phyloP scores from a whole-genome alignment of 2,113 vertebrate genomes.

The Oncorhynchus mykiss region DNA sequence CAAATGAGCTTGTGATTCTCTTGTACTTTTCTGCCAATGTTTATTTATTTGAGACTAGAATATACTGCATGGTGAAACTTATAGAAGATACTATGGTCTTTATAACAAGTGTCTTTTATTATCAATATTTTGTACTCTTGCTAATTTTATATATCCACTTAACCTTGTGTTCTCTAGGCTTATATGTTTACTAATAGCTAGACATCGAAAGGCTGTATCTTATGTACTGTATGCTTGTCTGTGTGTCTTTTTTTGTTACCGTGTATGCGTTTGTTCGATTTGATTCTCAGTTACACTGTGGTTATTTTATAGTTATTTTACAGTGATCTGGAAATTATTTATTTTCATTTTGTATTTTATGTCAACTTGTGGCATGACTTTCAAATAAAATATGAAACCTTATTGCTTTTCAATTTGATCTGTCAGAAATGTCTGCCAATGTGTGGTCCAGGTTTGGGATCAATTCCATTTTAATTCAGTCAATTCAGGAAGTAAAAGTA shows the following conservation, averaged over 20 bases:
- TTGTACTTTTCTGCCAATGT: slow-evolving; percentile 72
- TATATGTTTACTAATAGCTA: slow-evolving; percentile 66
- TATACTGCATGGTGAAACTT: slow-evolving; percentile 75
- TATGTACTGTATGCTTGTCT: slow-evolving; percentile 61
- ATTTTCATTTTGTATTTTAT: slow-evolving; percentile 78
- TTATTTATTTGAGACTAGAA: slow-evolving; percentile 64
- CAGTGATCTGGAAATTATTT: slow-evolving; percentile 54
- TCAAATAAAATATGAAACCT: slow-evolving; percentile 75
- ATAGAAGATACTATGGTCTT: slow-evolving; percentile 70
- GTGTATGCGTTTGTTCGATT: slow-evolving; percentile 44
- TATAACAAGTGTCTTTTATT: slow-evolving; percentile 75
- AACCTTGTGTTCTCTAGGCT: slow-evolving; percentile 52
- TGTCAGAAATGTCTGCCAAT: background rate
- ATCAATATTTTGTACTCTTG: slow-evolving; percentile 78
- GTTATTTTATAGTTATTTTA: slow-evolving; percentile 71
- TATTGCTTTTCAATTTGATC: slow-evolving; percentile 26
- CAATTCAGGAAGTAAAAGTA: no score
- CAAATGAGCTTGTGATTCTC: slow-evolving; percentile 71
- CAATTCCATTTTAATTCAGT: no score
- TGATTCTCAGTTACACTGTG: slow-evolving; percentile 76
- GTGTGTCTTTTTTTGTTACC: slow-evolving; percentile 44
- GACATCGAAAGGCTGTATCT: slow-evolving; percentile 61
- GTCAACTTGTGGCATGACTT: slow-evolving; percentile 84
- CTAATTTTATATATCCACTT: slow-evolving; percentile 72
- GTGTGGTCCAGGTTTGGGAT: no score